Evolutionary conservation across 2,797 vertebrate species (phyloP).

Genomic region (Tangara arthus): DNA sequence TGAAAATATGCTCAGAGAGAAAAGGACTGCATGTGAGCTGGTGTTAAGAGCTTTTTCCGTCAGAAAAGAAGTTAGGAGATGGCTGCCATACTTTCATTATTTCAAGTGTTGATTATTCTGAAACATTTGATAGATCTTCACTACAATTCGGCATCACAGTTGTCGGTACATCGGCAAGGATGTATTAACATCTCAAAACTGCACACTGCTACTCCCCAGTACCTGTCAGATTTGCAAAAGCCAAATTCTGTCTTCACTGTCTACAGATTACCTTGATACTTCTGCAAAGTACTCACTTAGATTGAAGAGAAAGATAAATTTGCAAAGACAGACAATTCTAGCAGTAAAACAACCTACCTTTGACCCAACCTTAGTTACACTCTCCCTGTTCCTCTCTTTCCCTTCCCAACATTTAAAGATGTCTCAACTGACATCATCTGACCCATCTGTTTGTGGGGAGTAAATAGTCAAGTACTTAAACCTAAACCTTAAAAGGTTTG

Average conservation of each 20-base stretch:
- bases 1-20: not conserved
- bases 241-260: not conserved
- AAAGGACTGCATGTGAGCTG: not conserved
- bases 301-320: not conserved
- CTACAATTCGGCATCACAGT: fast-evolving
- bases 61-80: not conserved
- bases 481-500: not conserved
- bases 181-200: not conserved
- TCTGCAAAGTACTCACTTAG: not conserved
- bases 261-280: not conserved
- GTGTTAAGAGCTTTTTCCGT: not conserved
- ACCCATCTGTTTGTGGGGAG: not conserved
- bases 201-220: not conserved
- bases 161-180: not conserved
- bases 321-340: not conserved
- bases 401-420: not conserved
- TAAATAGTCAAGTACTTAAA: not conserved
- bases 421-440: not conserved
- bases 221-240: not conserved
- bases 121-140: not conserved
- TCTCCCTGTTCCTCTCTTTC: not conserved
- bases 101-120: not conserved
- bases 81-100: not conserved
- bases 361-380: not conserved
- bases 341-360: not conserved